Evolutionary conservation across 2,888 invertebrate genomes (phyloP), one percentile per base, ranked within the genome.

Genomic region (Trachelus stipa): DNA sequence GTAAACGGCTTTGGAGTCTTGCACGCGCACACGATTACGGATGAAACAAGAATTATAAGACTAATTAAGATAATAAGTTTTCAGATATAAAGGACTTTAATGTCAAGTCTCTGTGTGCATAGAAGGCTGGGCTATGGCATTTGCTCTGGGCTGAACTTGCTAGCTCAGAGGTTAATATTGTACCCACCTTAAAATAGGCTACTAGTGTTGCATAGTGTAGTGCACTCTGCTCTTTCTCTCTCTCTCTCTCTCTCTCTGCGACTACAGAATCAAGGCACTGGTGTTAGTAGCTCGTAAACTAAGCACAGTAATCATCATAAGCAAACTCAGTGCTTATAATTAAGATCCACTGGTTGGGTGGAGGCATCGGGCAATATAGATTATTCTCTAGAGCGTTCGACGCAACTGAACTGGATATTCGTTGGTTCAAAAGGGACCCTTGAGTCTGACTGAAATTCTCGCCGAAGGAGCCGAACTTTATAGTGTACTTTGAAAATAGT

Each of bases 301-400:
- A 78, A 76, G 76, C 79, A 40, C 77, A 74, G 79, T 82, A 82
- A 85, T 85, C 80, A 81, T 84, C 79, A 71, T 71, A 71, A 71
- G 71, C 71, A 71, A 71, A 71, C 71, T 71, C 34, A 12, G 71
- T 23, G 33, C 71, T 71, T 31, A 71, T 71, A 71, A 71, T 71
- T 71, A 71, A 33, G 71, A 71, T 34, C 4, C 34, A 71, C 56
- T 56, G 56, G 56, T 23, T 23, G 23, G 56, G 23, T 56, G 23
- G 56, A 23, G 23, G 9, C 56, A 56, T 56, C 23, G 9, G 56
- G 1, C 23, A 2, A 56, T 23, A 56, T 23, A 56, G 56, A 23
- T 56, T 56, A 56, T 56, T 56, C 23, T 56, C 56, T 56, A 56
- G 56, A 56, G 56, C 56, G 56, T 23, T 23, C 23, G 23, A 9